phyloP scores from a whole-genome alignment of 2,797 vertebrate genomes.

The Diglossa cyanea region DNA sequence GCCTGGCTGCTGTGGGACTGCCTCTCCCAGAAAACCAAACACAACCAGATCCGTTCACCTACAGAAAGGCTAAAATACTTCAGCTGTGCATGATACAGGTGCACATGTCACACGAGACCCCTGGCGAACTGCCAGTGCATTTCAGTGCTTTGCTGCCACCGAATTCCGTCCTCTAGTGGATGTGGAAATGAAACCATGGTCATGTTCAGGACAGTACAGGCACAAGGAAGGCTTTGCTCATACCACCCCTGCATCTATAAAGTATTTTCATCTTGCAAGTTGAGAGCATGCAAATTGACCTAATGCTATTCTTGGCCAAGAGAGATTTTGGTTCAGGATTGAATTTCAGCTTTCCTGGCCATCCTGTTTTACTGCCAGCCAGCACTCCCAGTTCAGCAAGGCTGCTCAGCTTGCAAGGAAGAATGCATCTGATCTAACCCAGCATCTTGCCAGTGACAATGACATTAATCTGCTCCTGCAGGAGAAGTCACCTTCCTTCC shows the following conservation, averaged over 20 bases:
- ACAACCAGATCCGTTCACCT: not conserved
- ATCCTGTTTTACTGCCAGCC: not conserved
- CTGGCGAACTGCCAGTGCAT: not conserved
- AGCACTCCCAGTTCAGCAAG: not conserved
- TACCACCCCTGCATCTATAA: not conserved
- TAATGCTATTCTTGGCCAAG: not conserved
- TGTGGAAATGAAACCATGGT: not conserved
- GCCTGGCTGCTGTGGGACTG: not conserved
- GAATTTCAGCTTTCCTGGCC: not conserved
- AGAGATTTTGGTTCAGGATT: not conserved
- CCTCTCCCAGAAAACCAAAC: not conserved
- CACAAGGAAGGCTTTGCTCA: not conserved
- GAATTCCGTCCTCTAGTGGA: not conserved
- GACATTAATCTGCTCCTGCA: not conserved
- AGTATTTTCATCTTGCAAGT: not conserved
- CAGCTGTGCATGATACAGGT: not conserved
- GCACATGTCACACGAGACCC: not conserved
- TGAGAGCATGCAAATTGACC: not conserved
- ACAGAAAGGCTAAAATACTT: not conserved
- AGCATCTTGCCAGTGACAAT: not conserved
- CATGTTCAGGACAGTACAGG: not conserved
- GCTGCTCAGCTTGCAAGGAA: not conserved
- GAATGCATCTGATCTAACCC: not conserved
- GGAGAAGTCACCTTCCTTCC: not conserved
- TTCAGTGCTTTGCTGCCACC: not conserved